phyloP scores from a whole-genome alignment of 2,797 vertebrate species.

The Danio jaintianensis region DNA sequence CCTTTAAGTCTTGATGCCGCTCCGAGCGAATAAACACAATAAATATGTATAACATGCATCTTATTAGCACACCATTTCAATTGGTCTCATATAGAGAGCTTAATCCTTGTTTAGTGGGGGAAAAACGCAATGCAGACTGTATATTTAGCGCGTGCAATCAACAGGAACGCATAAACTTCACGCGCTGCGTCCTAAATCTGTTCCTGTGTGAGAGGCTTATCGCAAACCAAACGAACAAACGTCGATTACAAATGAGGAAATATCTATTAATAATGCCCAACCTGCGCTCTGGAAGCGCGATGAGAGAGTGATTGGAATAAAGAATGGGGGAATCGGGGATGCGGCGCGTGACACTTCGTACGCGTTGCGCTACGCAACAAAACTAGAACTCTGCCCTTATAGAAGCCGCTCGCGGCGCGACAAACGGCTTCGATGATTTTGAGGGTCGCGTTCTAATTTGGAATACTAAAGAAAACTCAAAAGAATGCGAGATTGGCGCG shows the following conservation, averaged over 20 bases:
- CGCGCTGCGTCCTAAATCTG: constrained; percentile 12
- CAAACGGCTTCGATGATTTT: constrained; percentile 6
- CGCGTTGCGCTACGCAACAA: constrained; percentile 1
- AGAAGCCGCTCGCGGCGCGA: neutral
- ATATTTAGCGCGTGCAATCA: neutral
- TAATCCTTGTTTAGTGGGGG: neutral
- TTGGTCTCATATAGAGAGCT: neutral
- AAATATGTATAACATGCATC: neutral
- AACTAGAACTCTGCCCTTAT: neutral
- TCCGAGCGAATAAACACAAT: constrained; percentile 15
- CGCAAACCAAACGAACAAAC: neutral
- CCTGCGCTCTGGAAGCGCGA: neutral
- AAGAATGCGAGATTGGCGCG: neutral
- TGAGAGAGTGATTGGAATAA: constrained; percentile 37
- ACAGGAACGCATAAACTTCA: constrained; percentile 33
- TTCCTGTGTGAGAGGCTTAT: neutral
- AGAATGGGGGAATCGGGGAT: constrained; percentile 7
- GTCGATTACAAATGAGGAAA: neutral
- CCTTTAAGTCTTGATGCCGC: constrained; percentile 17
- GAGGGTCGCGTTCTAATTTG: constrained; percentile 9
- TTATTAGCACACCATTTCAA: neutral
- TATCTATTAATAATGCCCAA: constrained; percentile 6
- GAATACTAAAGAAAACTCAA: neutral
- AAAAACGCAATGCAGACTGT: constrained; percentile 36
- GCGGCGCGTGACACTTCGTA: constrained; percentile 1